Conservation (phyloP, 2,113 vertebrate species). For the Microcebus ravelobensis region DNA sequence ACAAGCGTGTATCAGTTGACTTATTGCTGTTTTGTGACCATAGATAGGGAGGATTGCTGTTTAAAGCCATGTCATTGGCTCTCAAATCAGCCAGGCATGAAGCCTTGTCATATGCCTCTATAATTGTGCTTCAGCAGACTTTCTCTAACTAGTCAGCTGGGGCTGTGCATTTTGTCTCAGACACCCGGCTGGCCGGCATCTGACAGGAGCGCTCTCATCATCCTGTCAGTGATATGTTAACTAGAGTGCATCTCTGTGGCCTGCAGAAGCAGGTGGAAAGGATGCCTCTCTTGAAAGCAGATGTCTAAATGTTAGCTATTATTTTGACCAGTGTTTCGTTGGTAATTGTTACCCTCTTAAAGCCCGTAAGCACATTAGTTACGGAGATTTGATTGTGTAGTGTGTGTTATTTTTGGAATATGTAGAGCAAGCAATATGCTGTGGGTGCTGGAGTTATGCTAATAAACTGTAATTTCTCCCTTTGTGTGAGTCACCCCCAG, state of each 20-base stretch:
- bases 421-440: not conserved
- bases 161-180: constrained; percentile 87
- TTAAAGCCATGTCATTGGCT: constrained; percentile 90
- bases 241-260: constrained; percentile 90
- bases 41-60: constrained; percentile 90
- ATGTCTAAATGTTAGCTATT: constrained; percentile 70
- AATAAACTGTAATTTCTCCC: not conserved
- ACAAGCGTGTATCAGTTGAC: constrained; percentile 95
- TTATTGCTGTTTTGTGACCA: constrained; percentile 95
- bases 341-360: constrained; percentile 34
- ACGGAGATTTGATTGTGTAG: not conserved
- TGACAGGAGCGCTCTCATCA: constrained; percentile 97
- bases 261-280: constrained; percentile 87
- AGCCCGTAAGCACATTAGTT: constrained; percentile 51
- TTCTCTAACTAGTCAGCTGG: constrained; percentile 97
- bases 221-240: constrained; percentile 98
- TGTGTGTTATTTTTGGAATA: constrained; percentile 11
- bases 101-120: constrained; percentile 96
- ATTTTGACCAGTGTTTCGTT: constrained; percentile 67
- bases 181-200: constrained; percentile 86
- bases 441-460: not conserved
- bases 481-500: not conserved
- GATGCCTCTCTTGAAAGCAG: constrained; percentile 86
- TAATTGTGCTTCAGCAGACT: constrained; percentile 94
- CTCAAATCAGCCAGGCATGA: constrained; percentile 92